Evolutionary conservation across 2,113 vertebrate genomes (phyloP).

Genomic region (Calidris pugnax): DNA sequence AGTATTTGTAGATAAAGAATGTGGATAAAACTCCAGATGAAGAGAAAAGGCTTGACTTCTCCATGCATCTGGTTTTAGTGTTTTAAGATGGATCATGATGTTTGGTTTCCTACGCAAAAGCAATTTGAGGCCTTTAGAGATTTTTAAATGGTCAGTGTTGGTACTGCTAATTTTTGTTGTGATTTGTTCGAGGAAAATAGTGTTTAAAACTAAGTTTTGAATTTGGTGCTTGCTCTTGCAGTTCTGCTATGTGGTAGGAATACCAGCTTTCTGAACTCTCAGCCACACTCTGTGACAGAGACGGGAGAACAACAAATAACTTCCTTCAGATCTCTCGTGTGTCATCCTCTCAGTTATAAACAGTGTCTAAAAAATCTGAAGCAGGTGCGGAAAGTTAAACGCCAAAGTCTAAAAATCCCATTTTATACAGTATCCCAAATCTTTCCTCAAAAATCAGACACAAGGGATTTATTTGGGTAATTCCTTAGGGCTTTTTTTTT

Average conservation of each 20-base stretch:
- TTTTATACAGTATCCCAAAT: background rate
- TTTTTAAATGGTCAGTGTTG: background rate
- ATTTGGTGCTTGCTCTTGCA: background rate
- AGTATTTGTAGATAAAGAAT: background rate
- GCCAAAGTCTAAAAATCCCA: background rate
- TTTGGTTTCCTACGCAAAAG: background rate
- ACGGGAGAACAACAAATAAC: background rate
- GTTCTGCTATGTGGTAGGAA: background rate
- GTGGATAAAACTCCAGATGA: background rate
- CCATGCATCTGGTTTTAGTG: background rate
- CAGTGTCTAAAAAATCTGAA: background rate
- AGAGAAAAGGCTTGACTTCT: background rate
- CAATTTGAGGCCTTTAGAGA: background rate
- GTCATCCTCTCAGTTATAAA: background rate
- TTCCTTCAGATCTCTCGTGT: background rate
- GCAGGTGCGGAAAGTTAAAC: background rate
- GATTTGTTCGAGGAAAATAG: background rate
- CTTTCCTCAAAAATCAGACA: background rate
- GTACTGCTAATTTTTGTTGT: background rate
- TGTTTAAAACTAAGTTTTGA: background rate
- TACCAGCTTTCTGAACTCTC: background rate
- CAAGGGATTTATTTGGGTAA: background rate
- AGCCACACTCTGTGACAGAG: background rate
- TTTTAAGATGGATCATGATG: background rate
- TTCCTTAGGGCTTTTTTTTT: background rate